A percentile compares a stretch with the other conserved stretches of the same genome.
These are phyloP conservation scores for Aphelinus certus DNA, from an alignment of 1,140 invertebrate genomes.

Conservation along the genomic window DNA sequence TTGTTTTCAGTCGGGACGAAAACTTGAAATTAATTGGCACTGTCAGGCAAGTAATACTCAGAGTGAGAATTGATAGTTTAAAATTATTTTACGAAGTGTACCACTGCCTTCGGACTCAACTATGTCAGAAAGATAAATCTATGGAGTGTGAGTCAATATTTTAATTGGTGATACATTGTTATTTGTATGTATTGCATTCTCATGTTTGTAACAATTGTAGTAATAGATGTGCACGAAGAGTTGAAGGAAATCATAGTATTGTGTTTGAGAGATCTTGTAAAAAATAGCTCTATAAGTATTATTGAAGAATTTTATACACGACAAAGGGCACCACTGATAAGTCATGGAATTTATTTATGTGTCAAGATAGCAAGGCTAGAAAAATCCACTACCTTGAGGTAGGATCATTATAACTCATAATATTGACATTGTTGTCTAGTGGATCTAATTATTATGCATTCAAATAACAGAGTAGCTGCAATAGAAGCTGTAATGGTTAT, in stretches of 20 bases:
- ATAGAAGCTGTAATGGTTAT: slow-evolving; percentile 70
- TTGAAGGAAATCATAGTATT: slow-evolving; percentile 68
- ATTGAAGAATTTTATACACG: slow-evolving; percentile 65
- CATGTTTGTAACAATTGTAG: slow-evolving; percentile 55
- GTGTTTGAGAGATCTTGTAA: slow-evolving; percentile 66
- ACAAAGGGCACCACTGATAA: slow-evolving; percentile 66
- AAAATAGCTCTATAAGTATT: slow-evolving; percentile 60
- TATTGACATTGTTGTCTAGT: neutral
- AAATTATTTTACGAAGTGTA: slow-evolving; percentile 66
- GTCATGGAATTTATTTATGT: slow-evolving; percentile 69
- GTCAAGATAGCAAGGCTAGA: slow-evolving; percentile 70
- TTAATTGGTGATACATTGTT: slow-evolving; percentile 2
- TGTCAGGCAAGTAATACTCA: slow-evolving; percentile 60
- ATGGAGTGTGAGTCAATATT: slow-evolving; percentile 61
- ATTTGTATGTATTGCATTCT: slow-evolving; percentile 29
- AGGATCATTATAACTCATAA: slow-evolving; percentile 31
- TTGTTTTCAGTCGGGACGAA: slow-evolving; percentile 56
- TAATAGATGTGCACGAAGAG: slow-evolving; percentile 67
- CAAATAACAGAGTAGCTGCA: slow-evolving; percentile 60
- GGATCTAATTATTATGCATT: neutral
- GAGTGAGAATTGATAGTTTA: slow-evolving; percentile 58
- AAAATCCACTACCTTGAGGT: slow-evolving; percentile 69
- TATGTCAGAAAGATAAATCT: slow-evolving; percentile 63
- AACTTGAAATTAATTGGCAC: slow-evolving; percentile 63
- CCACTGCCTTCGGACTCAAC: slow-evolving; percentile 60